Evolutionary conservation across 2,888 invertebrate genomes (phyloP), one percentile per base, ranked within the genome.

Genomic region (Nomada fabriciana): DNA sequence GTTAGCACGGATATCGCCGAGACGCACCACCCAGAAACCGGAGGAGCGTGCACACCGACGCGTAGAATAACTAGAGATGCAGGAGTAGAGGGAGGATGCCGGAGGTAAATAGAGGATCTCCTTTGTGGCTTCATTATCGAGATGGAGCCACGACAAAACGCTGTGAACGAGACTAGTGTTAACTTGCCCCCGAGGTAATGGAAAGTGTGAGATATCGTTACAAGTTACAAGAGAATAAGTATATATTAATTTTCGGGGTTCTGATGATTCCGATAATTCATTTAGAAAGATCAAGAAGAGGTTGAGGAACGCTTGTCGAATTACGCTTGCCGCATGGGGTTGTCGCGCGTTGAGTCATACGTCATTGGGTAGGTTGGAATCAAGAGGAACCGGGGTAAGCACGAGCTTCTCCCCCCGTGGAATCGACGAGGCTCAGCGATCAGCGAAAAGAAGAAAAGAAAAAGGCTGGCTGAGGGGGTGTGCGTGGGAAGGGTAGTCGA

Each of bases 321-420:
- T 23, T 42, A 10, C n/a, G 7, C 78, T 82, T 90, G 90, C 91
- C 88, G 89, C 88, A 90, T 90, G 90, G 89, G 91, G 89, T 91
- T 90, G 91, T 91, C 90, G 90, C 88, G 84, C 86, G 89, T 90
- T 89, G 90, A 91, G 91, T 93, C 92, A 93, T 92, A 92, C 93
- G 91, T 92, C 93, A 93, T 93, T 92, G 92, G 89, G 88, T 89
- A 86, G 89, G 87, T 90, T 90, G 90, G 88, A 90, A 91, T 92
- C 90, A 90, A 83, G 90, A 84, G 90, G 89, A 90, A 91, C 86
- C 86, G 75, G 79, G 89, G 86, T 80, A 84, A 80, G 85, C 80
- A 79, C 82, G 59, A 55, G 55, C 75, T 76, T 78, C 20, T 61
- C 13, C 71, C 59, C 63, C 61, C 61, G 74, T 84, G 76, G 82